These are phyloP conservation scores for Synodontis membranacea DNA, from an alignment of 2,113 vertebrate species.

Conservation along the genomic window DNA sequence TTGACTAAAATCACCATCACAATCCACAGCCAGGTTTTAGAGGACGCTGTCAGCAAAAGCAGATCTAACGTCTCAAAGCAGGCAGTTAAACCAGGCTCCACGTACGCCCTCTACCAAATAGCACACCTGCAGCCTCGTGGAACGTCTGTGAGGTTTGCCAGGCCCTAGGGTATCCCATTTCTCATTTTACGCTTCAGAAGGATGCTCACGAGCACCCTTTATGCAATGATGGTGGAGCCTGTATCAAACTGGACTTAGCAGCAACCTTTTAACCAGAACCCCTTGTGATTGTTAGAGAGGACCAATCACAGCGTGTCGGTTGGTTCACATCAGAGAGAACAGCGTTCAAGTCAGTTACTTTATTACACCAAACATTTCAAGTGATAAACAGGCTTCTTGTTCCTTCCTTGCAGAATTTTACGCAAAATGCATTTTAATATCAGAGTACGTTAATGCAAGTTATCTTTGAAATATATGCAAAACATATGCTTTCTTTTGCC, in stretches of 20 bases:
- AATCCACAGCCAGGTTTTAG: background rate
- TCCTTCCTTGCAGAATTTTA: background rate
- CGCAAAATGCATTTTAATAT: background rate
- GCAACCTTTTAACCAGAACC: background rate
- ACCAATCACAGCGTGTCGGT: background rate
- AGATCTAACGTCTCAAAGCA: background rate
- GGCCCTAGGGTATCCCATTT: background rate
- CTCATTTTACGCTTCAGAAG: background rate
- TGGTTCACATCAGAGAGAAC: background rate
- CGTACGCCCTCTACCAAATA: background rate
- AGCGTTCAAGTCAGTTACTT: background rate
- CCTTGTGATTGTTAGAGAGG: background rate
- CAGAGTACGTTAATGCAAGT: background rate
- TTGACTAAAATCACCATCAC: background rate
- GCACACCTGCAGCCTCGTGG: background rate
- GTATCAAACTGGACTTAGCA: background rate
- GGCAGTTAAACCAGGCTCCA: background rate
- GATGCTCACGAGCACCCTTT: background rate
- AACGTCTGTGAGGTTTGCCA: background rate
- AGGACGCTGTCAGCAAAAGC: background rate
- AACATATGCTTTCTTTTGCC: background rate
- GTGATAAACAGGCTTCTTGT: background rate
- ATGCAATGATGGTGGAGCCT: background rate
- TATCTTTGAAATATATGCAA: background rate
- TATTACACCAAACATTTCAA: background rate